Base-by-base conservation (phyloP, 2,888 invertebrate species). In the Drosophila nr. fundita region DNA sequence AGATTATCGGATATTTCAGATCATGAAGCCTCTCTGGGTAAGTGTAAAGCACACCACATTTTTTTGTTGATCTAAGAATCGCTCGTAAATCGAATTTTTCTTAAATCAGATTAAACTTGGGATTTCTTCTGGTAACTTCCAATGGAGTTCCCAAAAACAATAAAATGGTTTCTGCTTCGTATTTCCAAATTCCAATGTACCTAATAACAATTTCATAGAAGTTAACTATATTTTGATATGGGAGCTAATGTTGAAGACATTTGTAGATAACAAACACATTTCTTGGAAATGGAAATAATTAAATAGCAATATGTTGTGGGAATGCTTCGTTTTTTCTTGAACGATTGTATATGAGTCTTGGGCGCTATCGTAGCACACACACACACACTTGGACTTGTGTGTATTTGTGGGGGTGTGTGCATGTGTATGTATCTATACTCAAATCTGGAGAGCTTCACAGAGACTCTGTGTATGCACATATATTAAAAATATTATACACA, bases 1-100 rank as follows among this genome's bases (percentile, higher is more conserved):
- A 98, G 97, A 58, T 95, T 98, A 87, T 97, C 97, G 87, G 98
- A 98, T 93, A 95, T 98, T 60, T 97, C 97, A 60, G 98, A 98
- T 93, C 97, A 96, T 68, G 98, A 98, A 94, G 96, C 96, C 73
- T 98, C 98, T 69, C 93, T 97, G 92, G 97, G 97, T 97, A 93
- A 96, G 97, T 96, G 8, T 18, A 21, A 55, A 38, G 34, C 38
- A n/a, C 18, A 8, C 2, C 2, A n/a, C 4, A 48, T 5, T n/a
- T 40, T 5, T 8, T 32, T 7, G 21, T 32, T 24, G 4, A 11
- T 18, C n/a, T 50, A 24, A 21, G 8, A 24, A 24, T 24, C 4
- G 45, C 2, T 24, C 15, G 2, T 45, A 21, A 45, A 15, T 15
- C 1, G 15, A 21, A 7, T 15, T 7, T 11, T 5, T 2, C 11